Conservation (phyloP, 2,888 invertebrate species). For the Dromius quadrimaculatus region DNA sequence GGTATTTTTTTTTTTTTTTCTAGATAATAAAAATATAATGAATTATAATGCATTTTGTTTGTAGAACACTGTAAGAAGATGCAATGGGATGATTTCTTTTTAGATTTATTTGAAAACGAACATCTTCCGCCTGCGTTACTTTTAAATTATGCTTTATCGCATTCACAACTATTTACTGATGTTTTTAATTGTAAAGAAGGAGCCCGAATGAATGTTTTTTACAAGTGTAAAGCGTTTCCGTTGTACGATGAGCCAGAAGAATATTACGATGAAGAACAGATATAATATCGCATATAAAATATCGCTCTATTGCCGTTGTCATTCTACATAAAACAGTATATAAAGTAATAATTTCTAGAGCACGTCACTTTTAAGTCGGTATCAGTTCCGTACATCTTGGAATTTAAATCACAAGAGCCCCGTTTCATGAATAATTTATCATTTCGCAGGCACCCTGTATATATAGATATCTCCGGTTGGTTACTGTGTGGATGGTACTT, state of each 20-base stretch:
- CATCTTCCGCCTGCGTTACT: constrained; percentile 57
- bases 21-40: background rate
- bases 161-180: constrained; percentile 56
- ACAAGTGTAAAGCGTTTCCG: constrained; percentile 57
- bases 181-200: constrained; percentile 57
- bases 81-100: constrained; percentile 56
- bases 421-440: constrained; percentile 63
- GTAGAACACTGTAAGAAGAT: constrained; percentile 58
- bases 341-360: constrained; percentile 55
- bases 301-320: constrained; percentile 21
- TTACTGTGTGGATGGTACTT: constrained; percentile 10
- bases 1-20: constrained; percentile 54
- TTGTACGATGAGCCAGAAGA: background rate
- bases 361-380: constrained; percentile 55
- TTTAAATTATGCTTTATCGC: constrained; percentile 58
- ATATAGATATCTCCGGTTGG: constrained; percentile 32
- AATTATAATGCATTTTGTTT: constrained; percentile 41
- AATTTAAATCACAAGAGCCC: constrained; percentile 62
- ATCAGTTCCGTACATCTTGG: constrained; percentile 61
- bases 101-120: constrained; percentile 57
- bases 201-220: constrained; percentile 56
- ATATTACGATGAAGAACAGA: constrained; percentile 26
- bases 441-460: constrained; percentile 19
- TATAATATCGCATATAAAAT: constrained; percentile 10
- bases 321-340: constrained; percentile 36